These are phyloP conservation scores for Anabas testudineus DNA, from an alignment of 2,797 vertebrate genomes.

Conservation along the genomic window DNA sequence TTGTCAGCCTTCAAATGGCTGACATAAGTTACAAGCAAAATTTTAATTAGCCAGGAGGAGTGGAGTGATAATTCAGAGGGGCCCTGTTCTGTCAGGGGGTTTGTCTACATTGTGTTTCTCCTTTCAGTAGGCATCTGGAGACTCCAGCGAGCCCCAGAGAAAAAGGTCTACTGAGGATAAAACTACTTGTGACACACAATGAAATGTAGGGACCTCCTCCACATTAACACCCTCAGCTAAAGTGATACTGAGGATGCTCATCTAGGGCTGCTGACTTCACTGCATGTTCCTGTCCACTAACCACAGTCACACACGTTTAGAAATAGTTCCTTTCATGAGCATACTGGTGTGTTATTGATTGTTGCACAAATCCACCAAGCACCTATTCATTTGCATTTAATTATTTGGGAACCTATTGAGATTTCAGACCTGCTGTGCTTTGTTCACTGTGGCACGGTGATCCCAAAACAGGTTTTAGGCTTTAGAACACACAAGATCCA, in stretches of 20 bases:
- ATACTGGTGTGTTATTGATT: conserved; percentile 1
- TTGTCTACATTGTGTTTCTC: conserved; percentile 82
- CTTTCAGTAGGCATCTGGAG: conserved; percentile 86
- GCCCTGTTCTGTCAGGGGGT: conserved; percentile 86
- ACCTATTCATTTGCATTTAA: not conserved
- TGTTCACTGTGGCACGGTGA: not conserved
- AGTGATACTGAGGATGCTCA: conserved; percentile 55
- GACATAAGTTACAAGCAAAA: conserved; percentile 99
- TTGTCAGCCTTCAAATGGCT: conserved; percentile 88
- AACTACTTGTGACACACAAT: conserved; percentile 76
- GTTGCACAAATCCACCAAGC: not conserved
- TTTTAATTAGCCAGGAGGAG: conserved; percentile 98
- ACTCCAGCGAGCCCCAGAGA: conserved; percentile 60
- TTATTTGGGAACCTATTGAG: not conserved
- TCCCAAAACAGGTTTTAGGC: not conserved
- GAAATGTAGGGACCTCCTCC: conserved; percentile 68
- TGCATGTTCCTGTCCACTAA: conserved; percentile 12
- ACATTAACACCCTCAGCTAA: conserved; percentile 59
- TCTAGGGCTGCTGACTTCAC: conserved; percentile 15
- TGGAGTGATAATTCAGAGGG: conserved; percentile 93
- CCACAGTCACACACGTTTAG: not conserved
- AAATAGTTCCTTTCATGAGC: not conserved
- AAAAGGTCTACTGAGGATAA: conserved; percentile 66
- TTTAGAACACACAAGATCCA: not conserved
- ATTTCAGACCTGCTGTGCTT: not conserved